Evolutionary conservation across 2,797 vertebrate genomes (phyloP).

Genomic region (Coregonus suidteri): DNA sequence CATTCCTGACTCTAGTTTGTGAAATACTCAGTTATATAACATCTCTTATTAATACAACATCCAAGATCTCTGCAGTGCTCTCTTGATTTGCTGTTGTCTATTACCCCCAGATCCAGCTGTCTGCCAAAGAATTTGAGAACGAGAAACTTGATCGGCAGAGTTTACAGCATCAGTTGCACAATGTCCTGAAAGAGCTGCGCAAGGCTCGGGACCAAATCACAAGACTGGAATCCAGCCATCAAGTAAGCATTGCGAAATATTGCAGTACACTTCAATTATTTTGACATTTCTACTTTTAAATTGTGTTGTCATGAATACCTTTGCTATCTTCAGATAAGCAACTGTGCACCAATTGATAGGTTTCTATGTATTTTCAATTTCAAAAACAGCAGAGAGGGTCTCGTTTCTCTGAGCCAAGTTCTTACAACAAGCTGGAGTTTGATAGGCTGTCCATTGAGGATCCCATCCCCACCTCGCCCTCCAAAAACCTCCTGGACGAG

Average conservation of each 20-base stretch:
- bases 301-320: not conserved
- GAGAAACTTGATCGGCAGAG: conserved; percentile 90
- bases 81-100: conserved; percentile 25
- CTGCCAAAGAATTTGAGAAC: conserved; percentile 86
- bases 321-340: not conserved
- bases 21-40: too few species aligned
- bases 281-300: not conserved
- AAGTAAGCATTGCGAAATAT: conserved; percentile 52
- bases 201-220: conserved; percentile 88
- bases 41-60: not conserved
- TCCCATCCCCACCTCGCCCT: conserved; percentile 59
- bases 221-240: conserved; percentile 83
- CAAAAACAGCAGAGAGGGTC: conserved; percentile 71
- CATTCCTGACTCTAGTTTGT: too few species aligned
- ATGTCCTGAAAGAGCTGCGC: conserved; percentile 89
- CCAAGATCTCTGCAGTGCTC: conserved; percentile 13
- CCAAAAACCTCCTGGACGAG: conserved; percentile 82
- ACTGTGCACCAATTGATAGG: too few species aligned
- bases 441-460: conserved; percentile 72
- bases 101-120: conserved; percentile 81
- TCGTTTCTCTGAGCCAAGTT: conserved; percentile 75
- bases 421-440: conserved; percentile 70
- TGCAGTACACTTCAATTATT: not conserved
- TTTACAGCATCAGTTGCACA: conserved; percentile 86
- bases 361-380: conserved; percentile 38